Evolutionary conservation across 2,113 vertebrate species (phyloP).

Genomic region (Tachysurus fulvidraco): DNA sequence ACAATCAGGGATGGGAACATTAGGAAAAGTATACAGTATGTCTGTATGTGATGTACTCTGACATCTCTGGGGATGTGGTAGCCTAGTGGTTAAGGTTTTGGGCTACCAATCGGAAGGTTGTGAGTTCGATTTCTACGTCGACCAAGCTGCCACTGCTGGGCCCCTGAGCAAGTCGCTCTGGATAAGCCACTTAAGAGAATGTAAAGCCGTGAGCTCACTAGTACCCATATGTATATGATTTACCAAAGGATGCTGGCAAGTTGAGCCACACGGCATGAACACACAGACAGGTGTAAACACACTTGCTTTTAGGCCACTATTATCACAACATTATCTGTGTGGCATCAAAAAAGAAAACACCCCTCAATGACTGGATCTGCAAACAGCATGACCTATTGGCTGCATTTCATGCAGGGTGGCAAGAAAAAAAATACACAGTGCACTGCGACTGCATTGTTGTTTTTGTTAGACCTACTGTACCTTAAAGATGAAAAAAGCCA

Average conservation of each 20-base stretch:
- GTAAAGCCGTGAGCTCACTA: slow-evolving; percentile 63
- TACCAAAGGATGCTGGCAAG: slow-evolving; percentile 45
- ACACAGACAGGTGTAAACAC: slow-evolving; percentile 23
- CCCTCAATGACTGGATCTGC: slow-evolving; percentile 55
- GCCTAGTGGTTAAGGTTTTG: too few species aligned
- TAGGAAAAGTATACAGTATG: slow-evolving; percentile 37
- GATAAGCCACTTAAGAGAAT: slow-evolving; percentile 62
- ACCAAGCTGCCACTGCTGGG: too few species aligned
- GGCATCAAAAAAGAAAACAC: slow-evolving; percentile 63
- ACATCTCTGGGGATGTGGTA: slow-evolving; percentile 38
- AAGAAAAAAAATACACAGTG: slow-evolving; percentile 61
- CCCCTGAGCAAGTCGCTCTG: too few species aligned
- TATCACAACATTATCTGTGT: slow-evolving; percentile 44
- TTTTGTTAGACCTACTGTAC: slow-evolving; percentile 53
- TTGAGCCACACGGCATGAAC: slow-evolving; percentile 18
- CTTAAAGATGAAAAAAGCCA: slow-evolving; percentile 54
- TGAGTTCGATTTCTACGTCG: too few species aligned
- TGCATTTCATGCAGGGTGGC: slow-evolving; percentile 60
- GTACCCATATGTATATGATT: slow-evolving; percentile 61
- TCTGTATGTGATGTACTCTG: slow-evolving; percentile 57
- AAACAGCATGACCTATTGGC: slow-evolving; percentile 59
- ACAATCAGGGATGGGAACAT: neutral
- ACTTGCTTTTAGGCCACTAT: slow-evolving; percentile 22
- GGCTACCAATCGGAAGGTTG: too few species aligned
- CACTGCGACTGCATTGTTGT: slow-evolving; percentile 59